Base-by-base conservation (phyloP, 2,113 vertebrate genomes). In the Gallinago undulata region DNA sequence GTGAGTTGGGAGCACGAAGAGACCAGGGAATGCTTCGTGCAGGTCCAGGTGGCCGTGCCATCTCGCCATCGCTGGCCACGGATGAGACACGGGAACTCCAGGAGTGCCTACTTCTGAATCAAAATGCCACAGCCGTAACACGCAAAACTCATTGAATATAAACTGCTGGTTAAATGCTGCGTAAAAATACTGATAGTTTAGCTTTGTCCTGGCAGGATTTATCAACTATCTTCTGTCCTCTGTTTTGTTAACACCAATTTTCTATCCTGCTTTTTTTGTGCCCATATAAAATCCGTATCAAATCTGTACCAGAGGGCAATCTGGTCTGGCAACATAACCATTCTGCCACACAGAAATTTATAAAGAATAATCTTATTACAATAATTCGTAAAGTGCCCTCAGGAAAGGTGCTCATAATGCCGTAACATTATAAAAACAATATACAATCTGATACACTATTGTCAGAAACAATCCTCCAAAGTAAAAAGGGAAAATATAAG, bases 21-120 rank as follows among this genome's bases (percentile, higher is more conserved):
- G 1, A 39, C 8, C 1, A 23, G 25, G 7, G 66, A 59, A 15
- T 0, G 1, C 50, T 51, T 25, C 0, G 1, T 0, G 7, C 4
- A 3, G 13, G n/a, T 14, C n/a, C 55, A 11, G 18, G 25, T 0
- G 2, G 62, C 69, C 0, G 0, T 18, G 64, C 59, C 2, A 1
- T 4, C 8, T 6, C 0, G 2, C 62, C 25, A 3, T 2, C 0
- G 1, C 35, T 5, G 7, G 51, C 77, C 81, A 10, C 0, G 39
- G 8, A 0, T 5, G 24, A 92, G 53, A 64, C 33, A 19, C 0
- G 0, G 50, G 1, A 13, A 53, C 59, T 47, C 1, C 0, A 53
- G 50, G 68, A 83, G 21, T 9, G 63, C 39, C 78, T 69, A 0
- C 15, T 33, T 56, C 11, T 2, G 3, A 89, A 94, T 48, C 87